Evolutionary conservation across 2,797 vertebrate genomes (phyloP).

Genomic region (Pseudochirops corinnae): DNA sequence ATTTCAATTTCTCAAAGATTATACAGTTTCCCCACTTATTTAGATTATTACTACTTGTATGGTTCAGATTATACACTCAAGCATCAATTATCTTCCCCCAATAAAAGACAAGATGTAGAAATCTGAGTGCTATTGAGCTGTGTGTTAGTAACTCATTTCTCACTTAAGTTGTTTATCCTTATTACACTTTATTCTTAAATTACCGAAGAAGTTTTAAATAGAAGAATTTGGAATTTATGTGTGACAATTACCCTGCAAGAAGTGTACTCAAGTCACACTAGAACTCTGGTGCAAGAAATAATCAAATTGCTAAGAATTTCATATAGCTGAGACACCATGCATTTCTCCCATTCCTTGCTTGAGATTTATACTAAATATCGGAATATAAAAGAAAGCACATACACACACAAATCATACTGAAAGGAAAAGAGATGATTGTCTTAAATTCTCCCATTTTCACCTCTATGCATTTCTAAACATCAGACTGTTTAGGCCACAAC

Average conservation of each 20-base stretch:
- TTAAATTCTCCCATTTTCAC: conserved; percentile 6
- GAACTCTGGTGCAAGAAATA: conserved; percentile 55
- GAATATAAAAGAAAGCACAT: conserved; percentile 4
- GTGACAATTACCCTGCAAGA: conserved; percentile 50
- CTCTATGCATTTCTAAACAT: conserved; percentile 9
- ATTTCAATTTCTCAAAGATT: conserved; percentile 55
- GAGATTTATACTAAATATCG: conserved; percentile 8
- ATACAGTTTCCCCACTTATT: conserved; percentile 16
- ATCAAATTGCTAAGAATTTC: conserved; percentile 40
- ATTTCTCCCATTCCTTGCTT: conserved; percentile 42
- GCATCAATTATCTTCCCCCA: conserved; percentile 55
- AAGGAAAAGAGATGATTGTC: conserved; percentile 46
- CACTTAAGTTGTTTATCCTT: conserved; percentile 69
- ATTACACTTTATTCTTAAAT: conserved; percentile 69
- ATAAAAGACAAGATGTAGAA: conserved; percentile 65
- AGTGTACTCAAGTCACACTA: conserved; percentile 42
- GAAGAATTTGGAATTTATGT: conserved; percentile 64
- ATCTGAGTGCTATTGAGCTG: conserved; percentile 35
- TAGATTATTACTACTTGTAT: conserved; percentile 61
- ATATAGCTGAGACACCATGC: conserved; percentile 5
- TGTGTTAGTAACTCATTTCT: conserved; percentile 49
- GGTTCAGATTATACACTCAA: conserved; percentile 51
- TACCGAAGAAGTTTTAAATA: conserved; percentile 58
- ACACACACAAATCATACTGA: neutral
- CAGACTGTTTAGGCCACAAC: conserved; percentile 43